Conservation (phyloP, 1,140 invertebrate species). For the Thereuonema tuberculata region DNA sequence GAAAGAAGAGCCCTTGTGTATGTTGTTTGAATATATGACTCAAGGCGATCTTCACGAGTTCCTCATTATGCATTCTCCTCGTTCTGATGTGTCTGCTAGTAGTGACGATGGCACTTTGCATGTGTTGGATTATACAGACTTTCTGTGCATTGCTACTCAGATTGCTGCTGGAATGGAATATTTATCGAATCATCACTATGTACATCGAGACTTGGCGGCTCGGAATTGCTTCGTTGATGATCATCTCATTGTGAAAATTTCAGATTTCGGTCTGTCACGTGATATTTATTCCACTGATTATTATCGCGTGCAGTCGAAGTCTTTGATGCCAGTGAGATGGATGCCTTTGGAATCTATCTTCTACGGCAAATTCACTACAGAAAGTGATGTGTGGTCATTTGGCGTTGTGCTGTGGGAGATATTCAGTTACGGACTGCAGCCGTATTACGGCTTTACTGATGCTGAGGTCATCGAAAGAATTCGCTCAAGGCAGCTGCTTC, state of each 20-base stretch:
- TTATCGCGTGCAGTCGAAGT: slow-evolving; percentile 38
- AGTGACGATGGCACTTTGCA: slow-evolving; percentile 49
- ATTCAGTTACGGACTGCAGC: slow-evolving; percentile 84
- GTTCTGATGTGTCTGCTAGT: slow-evolving; percentile 37
- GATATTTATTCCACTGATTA: slow-evolving; percentile 77
- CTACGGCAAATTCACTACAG: slow-evolving; percentile 90
- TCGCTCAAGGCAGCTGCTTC: slow-evolving; percentile 76
- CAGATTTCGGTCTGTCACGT: slow-evolving; percentile 86
- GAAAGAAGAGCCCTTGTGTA: slow-evolving; percentile 81
- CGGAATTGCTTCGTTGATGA: slow-evolving; percentile 92
- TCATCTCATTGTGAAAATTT: slow-evolving; percentile 85
- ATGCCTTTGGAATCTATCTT: slow-evolving; percentile 97
- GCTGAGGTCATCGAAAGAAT: slow-evolving; percentile 97
- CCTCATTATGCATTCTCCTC: slow-evolving; percentile 71
- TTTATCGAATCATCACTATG: slow-evolving; percentile 83
- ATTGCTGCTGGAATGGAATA: slow-evolving; percentile 96
- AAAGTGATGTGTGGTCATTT: slow-evolving; percentile 97
- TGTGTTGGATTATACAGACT: slow-evolving; percentile 60
- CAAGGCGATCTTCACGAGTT: slow-evolving; percentile 92
- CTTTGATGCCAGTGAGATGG: slow-evolving; percentile 44
- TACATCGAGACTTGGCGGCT: slow-evolving; percentile 90
- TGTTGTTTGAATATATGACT: slow-evolving; percentile 93
- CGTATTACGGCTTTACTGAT: slow-evolving; percentile 87
- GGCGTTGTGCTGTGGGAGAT: slow-evolving; percentile 97
- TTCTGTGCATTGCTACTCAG: slow-evolving; percentile 70